These are phyloP conservation scores for Zapornia atra DNA, from an alignment of 2,113 vertebrate species.

Conservation along the genomic window DNA sequence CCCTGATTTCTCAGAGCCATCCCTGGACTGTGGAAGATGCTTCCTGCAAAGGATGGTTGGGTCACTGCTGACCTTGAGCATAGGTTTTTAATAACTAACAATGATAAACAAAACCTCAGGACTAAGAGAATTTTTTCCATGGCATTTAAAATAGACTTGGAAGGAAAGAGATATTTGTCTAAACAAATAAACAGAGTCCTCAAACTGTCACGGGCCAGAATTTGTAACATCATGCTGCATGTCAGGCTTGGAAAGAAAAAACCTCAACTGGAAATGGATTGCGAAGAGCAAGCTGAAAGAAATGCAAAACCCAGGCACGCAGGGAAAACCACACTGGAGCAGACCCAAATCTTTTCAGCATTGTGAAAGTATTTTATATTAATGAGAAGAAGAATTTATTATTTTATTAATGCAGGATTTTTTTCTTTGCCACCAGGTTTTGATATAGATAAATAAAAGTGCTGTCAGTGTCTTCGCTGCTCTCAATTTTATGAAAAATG, in stretches of 20 bases:
- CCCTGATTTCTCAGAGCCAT: background rate
- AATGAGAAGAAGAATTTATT: background rate
- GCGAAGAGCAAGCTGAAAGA: constrained; percentile 17
- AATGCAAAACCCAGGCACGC: background rate
- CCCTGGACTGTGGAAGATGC: background rate
- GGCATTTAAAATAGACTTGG: constrained; percentile 15
- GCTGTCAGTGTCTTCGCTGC: background rate
- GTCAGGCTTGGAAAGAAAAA: background rate
- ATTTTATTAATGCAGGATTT: background rate
- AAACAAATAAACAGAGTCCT: constrained; percentile 26
- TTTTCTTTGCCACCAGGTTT: background rate
- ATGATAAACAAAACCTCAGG: background rate
- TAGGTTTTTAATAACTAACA: background rate
- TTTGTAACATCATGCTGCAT: background rate
- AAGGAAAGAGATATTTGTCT: constrained; percentile 19
- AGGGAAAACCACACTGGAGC: constrained; percentile 26
- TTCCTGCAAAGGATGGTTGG: background rate
- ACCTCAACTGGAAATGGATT: background rate
- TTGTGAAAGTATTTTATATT: background rate
- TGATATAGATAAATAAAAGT: background rate
- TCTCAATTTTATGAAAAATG: background rate
- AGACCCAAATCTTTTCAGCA: constrained; percentile 1
- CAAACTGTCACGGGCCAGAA: background rate
- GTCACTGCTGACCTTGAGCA: background rate
- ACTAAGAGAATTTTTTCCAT: background rate